Evolutionary conservation across 2,113 vertebrate genomes (phyloP), one percentile per base, ranked within the genome.

Genomic region (Ciconia boyciana): DNA sequence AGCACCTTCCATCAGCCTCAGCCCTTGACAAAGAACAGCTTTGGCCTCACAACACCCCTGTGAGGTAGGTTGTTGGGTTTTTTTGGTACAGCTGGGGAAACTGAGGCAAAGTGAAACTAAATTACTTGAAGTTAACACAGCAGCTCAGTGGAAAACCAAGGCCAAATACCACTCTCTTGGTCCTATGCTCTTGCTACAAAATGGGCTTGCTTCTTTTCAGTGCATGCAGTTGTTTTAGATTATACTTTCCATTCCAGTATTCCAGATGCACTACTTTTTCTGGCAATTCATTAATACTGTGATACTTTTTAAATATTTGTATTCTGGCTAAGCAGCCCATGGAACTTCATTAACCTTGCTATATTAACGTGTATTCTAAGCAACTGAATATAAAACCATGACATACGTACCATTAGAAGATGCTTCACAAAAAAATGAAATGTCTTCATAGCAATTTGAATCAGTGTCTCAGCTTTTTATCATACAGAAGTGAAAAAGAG

Each of bases 41-140:
- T 61, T 77, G 71, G 81, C 95, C 95, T 96, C 93, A 88, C 93
- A 96, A 89, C 85, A 96, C 79, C 83, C 78, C 90, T 89, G 90
- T 84, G 92, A 96, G 78, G 95, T 92, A 93, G 92, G 94, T 83
- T 49, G 85, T 82, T 91, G 65, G 43, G 1, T n/a, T 44, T 70
- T 61, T 77, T 89, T 83, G 83, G 93, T 93, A 88, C 49, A 90
- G 65, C 81, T 77, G 66, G 64, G 68, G 68, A 92, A 93, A 92
- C 75, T 18, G 62, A 93, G 62, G 64, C 77, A 62, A 72, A 83
- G 51, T 21, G 32, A 91, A 85, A 91, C 44, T n/a, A 10, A 77
- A 62, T 65, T 41, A 52, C 20, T 87, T 79, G 24, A 85, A 31
- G 29, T 39, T 51, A 41, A 68, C 44, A 52, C 6, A 90, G 84